phyloP scores from a whole-genome alignment of 2,113 vertebrate genomes.

The Petaurus breviceps region DNA sequence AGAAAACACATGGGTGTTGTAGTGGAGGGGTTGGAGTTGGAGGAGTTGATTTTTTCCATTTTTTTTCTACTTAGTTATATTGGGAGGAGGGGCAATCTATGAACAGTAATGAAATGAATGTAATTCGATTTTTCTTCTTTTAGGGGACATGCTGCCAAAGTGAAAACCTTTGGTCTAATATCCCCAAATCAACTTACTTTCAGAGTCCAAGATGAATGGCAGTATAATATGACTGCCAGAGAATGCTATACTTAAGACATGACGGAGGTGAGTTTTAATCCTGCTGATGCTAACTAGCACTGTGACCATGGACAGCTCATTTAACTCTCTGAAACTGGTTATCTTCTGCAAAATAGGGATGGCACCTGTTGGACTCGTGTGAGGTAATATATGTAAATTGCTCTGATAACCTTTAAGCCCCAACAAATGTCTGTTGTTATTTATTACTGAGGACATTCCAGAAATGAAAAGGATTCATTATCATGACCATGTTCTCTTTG shows the following conservation, averaged over 20 bases:
- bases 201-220: conserved; percentile 48
- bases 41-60: too few species aligned
- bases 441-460: conserved; percentile 3
- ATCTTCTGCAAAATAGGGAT: background rate
- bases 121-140: too few species aligned
- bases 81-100: background rate
- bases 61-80: too few species aligned
- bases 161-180: conserved; percentile 55
- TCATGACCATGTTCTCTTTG: background rate
- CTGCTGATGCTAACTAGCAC: background rate
- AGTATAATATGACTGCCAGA: background rate
- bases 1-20: background rate
- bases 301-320: background rate
- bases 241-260: background rate
- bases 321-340: background rate
- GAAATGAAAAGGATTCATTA: conserved; percentile 35
- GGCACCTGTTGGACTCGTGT: background rate
- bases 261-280: background rate
- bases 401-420: background rate
- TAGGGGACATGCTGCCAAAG: too few species aligned
- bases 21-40: background rate
- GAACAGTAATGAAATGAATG: background rate
- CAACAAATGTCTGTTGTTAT: background rate
- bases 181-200: conserved; percentile 5
- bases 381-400: background rate